A percentile compares a stretch with the other conserved stretches of the same genome.
phyloP scores from a whole-genome alignment of 2,113 vertebrate genomes.

The Chlorocebus sabaeus region DNA sequence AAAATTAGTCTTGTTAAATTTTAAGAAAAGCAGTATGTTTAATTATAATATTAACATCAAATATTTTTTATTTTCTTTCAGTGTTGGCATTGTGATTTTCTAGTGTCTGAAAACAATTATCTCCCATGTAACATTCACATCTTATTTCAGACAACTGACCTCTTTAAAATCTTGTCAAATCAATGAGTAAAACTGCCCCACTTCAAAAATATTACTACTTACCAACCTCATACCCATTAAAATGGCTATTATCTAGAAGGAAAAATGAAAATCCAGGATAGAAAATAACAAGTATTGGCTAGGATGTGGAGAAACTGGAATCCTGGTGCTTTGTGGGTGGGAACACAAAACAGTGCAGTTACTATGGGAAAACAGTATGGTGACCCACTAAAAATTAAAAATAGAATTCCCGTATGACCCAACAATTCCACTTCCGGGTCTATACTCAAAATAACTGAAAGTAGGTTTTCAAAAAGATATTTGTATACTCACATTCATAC shows the following conservation, averaged over 20 bases:
- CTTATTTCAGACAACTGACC: background rate
- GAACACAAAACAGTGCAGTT: background rate
- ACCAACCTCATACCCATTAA: background rate
- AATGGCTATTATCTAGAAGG: background rate
- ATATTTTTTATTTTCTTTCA: background rate
- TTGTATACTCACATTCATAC: background rate
- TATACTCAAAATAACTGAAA: background rate
- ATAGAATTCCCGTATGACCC: background rate
- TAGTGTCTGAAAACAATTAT: background rate
- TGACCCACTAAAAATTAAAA: background rate
- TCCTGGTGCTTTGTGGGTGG: background rate
- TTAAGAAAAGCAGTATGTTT: background rate
- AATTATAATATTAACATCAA: background rate
- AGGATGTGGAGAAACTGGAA: background rate
- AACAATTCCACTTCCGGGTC: background rate
- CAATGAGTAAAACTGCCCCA: background rate
- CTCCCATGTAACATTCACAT: background rate
- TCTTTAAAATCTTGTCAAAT: conserved; percentile 24
- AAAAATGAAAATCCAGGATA: background rate
- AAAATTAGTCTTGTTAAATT: background rate
- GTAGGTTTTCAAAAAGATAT: background rate
- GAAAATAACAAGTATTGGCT: background rate
- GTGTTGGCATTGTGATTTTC: background rate
- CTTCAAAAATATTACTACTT: background rate
- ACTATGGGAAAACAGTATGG: background rate